phyloP scores from a whole-genome alignment of 2,797 vertebrate species.

The Hoplostethus atlanticus region DNA sequence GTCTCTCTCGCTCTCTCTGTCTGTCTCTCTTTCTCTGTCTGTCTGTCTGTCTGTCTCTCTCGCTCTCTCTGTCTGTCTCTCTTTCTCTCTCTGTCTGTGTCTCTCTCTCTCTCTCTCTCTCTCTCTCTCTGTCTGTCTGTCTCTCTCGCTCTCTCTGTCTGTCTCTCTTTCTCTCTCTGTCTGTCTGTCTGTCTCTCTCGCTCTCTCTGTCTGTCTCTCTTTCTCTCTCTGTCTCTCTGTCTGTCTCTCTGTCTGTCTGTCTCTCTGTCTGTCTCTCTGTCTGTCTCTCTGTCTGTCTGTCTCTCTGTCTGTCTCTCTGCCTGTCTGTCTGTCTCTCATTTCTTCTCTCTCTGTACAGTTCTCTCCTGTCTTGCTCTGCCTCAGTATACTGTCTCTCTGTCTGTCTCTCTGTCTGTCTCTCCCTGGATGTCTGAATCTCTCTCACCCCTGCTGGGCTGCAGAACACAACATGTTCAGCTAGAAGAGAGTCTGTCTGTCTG shows the following conservation, averaged over 20 bases:
- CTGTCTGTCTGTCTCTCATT: conserved; percentile 24
- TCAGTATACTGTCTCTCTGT: neutral
- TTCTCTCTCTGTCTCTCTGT: conserved; percentile 6
- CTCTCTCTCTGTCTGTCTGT: conserved; percentile 11
- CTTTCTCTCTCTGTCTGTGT: neutral
- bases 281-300: neutral
- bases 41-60: conserved; percentile 19
- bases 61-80: conserved; percentile 18
- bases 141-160: conserved; percentile 11
- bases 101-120: conserved; percentile 42
- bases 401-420: conserved; percentile 20
- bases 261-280: conserved; percentile 12
- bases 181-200: neutral
- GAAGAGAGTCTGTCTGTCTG: neutral
- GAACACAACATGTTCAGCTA: too few species aligned
- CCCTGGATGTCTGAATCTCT: neutral
- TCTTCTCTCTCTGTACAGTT: conserved; percentile 11
- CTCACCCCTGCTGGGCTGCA: neutral
- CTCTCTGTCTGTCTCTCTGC: neutral
- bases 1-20: conserved; percentile 4
- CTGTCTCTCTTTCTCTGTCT: neutral
- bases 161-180: neutral
- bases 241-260: neutral
- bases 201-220: conserved; percentile 34
- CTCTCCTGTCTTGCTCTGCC: neutral